Conservation (phyloP, 1,140 invertebrate species). For the Leptinotarsa texana region DNA sequence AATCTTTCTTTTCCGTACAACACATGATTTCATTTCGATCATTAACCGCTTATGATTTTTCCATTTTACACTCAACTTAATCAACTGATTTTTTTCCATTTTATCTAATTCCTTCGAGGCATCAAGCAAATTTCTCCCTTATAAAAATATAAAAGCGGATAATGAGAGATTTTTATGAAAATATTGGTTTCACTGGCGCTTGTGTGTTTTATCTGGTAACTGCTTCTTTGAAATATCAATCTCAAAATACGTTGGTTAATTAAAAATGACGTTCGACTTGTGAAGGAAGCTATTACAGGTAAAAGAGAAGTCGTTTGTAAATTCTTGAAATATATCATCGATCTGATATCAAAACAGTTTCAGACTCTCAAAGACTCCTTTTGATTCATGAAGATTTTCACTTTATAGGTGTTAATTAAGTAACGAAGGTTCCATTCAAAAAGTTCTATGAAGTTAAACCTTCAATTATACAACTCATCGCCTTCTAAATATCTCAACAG, state of each 20-base stretch:
- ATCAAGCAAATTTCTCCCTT: no score
- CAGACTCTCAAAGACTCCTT: not conserved
- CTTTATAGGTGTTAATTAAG: slow-evolving; percentile 8
- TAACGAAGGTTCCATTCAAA: slow-evolving; percentile 3
- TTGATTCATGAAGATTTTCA: not conserved
- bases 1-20: no score
- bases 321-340: not conserved
- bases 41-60: no score
- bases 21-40: no score
- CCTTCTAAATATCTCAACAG: not conserved
- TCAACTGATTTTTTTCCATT: no score
- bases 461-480: slow-evolving; percentile 6
- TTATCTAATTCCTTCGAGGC: no score
- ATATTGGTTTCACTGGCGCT: no score
- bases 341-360: not conserved
- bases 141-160: no score
- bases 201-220: no score
- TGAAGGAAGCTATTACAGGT: not conserved
- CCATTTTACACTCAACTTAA: no score
- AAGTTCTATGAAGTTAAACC: slow-evolving; percentile 6
- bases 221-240: not conserved
- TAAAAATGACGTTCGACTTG: not conserved
- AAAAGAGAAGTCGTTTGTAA: not conserved
- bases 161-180: no score
- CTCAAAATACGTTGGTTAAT: not conserved